phyloP scores from a whole-genome alignment of 2,113 vertebrate species.

The Smithornis capensis region DNA sequence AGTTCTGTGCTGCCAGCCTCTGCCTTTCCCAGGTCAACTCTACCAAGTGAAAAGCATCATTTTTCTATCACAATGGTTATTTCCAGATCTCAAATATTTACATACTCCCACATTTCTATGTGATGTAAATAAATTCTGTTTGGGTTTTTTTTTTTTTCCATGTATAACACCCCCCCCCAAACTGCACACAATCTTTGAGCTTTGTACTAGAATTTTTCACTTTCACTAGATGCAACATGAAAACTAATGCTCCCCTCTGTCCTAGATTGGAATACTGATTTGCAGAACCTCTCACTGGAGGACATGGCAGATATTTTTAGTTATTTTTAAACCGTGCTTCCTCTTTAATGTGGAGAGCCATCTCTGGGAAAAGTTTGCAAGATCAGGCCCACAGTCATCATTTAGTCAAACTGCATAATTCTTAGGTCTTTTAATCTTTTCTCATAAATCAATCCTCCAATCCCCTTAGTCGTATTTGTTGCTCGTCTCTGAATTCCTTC shows the following conservation, averaged over 20 bases:
- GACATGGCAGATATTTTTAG: background rate
- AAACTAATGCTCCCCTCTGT: background rate
- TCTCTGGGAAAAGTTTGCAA: conserved; percentile 26
- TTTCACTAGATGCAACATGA: background rate
- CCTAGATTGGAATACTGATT: background rate
- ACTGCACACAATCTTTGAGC: background rate
- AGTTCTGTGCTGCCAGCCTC: background rate
- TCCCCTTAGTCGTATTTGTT: conserved; percentile 29
- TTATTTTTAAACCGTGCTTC: background rate
- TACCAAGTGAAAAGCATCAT: background rate
- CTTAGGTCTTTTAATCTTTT: conserved; percentile 43
- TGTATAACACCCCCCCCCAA: background rate
- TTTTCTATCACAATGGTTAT: background rate
- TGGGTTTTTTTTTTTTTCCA: fast-evolving
- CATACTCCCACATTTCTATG: background rate
- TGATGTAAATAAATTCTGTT: background rate
- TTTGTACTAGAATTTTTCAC: background rate
- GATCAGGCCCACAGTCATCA: background rate
- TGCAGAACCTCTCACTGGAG: conserved; percentile 3
- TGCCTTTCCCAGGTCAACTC: background rate
- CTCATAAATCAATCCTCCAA: conserved; percentile 51
- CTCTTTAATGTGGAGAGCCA: background rate
- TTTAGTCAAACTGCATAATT: conserved; percentile 41
- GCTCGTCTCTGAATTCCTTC: conserved; percentile 56
- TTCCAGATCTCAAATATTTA: background rate